Percentiles rank a stretch among this genome's conserved stretches.
These are phyloP conservation scores for Drosophila tropicalis DNA, from an alignment of 1,140 invertebrate genomes.

Conservation along the genomic window DNA sequence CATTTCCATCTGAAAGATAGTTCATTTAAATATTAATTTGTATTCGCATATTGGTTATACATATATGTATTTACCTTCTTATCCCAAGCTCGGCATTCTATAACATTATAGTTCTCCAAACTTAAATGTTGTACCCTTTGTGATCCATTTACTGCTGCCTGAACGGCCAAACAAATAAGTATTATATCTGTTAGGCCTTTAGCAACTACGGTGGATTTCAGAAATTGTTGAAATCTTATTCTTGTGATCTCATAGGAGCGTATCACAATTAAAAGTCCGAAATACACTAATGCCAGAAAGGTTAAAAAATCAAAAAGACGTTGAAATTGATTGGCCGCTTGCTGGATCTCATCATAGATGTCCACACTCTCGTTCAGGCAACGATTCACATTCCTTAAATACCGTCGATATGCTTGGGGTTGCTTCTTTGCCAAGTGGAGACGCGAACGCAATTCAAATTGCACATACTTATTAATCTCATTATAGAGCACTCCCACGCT, in stretches of 20 bases:
- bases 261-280: slow-evolving; percentile 33
- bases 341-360: slow-evolving; percentile 55
- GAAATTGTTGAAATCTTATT: neutral
- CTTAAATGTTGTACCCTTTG: slow-evolving; percentile 40
- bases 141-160: slow-evolving; percentile 39
- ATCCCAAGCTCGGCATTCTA: slow-evolving; percentile 37
- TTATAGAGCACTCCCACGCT: slow-evolving; percentile 53
- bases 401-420: neutral
- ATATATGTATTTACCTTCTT: slow-evolving; percentile 24
- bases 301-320: slow-evolving; percentile 42
- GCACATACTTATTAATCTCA: slow-evolving; percentile 52
- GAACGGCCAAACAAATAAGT: slow-evolving; percentile 47
- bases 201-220: slow-evolving; percentile 24
- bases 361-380: slow-evolving; percentile 50
- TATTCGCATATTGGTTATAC: neutral
- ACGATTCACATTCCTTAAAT: neutral
- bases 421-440: neutral
- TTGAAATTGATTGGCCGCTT: slow-evolving; percentile 31
- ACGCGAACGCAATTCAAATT: slow-evolving; percentile 27
- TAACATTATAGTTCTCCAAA: slow-evolving; percentile 53
- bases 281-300: slow-evolving; percentile 35
- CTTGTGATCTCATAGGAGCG: slow-evolving; percentile 36
- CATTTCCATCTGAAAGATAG: slow-evolving; percentile 58
- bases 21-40: neutral
- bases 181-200: slow-evolving; percentile 52